These are phyloP conservation scores for Phocoena phocoena DNA, from an alignment of 2,113 vertebrate genomes.

Conservation along the genomic window DNA sequence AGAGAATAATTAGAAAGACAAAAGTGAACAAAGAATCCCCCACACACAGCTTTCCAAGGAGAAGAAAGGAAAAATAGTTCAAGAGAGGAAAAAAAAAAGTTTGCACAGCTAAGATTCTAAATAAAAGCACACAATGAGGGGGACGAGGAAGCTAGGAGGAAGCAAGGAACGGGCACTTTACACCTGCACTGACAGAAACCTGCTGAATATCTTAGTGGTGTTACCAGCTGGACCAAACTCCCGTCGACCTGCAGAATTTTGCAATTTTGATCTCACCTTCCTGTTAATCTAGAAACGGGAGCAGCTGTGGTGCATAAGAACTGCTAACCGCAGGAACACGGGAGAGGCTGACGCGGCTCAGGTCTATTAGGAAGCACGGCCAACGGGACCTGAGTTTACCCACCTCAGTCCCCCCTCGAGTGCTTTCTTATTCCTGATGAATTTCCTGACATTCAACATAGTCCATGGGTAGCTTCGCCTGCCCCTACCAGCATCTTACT, in stretches of 20 bases:
- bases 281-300: background rate
- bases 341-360: rapidly evolving
- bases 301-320: background rate
- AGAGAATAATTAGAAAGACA: background rate
- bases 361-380: background rate
- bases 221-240: rapidly evolving
- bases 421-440: rapidly evolving
- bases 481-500: too few relatives aligned
- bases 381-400: rapidly evolving
- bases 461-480: rapidly evolving
- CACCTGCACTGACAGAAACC: rapidly evolving
- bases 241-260: background rate
- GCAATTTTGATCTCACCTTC: background rate
- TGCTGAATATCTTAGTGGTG: rapidly evolving
- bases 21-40: background rate
- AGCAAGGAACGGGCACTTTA: background rate
- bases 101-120: background rate
- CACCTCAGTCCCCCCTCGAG: rapidly evolving
- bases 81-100: background rate
- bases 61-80: background rate
- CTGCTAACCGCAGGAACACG: rapidly evolving
- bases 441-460: background rate
- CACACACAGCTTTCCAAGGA: background rate
- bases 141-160: background rate
- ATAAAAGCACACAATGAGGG: rapidly evolving